Percentiles rank a stretch among this genome's conserved stretches.
Evolutionary conservation across 2,113 vertebrate genomes (phyloP).

Genomic region (Rhinichthys klamathensis): DNA sequence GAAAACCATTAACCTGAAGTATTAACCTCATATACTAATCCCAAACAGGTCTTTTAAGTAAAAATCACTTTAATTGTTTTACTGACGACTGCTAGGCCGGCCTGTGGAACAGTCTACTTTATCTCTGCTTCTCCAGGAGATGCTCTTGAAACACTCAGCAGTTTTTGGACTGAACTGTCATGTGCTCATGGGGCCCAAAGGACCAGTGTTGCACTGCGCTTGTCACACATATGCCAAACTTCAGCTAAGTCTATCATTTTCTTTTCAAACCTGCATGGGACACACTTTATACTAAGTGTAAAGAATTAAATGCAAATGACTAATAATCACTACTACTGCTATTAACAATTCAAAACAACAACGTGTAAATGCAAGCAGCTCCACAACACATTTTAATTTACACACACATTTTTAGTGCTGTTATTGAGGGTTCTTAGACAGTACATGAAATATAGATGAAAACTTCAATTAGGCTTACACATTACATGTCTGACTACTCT

Average conservation of each 20-base stretch:
- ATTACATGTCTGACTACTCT: not conserved
- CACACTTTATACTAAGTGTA: not conserved
- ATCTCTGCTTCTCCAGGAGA: not conserved
- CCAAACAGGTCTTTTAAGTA: slow-evolving; percentile 8
- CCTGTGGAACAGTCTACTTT: not conserved
- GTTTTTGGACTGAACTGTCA: slow-evolving; percentile 17
- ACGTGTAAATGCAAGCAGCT: not conserved
- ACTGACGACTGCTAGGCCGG: not conserved
- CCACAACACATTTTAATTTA: not conserved
- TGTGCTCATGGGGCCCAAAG: slow-evolving; percentile 22
- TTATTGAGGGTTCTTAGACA: not conserved
- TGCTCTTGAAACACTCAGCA: not conserved
- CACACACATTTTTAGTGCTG: not conserved
- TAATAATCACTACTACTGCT: not conserved
- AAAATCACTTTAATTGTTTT: not conserved
- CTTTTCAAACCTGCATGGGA: not conserved
- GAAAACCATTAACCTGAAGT: not conserved
- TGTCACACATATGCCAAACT: slow-evolving; percentile 32
- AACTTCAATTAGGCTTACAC: not conserved
- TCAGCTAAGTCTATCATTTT: not conserved
- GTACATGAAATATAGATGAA: not conserved
- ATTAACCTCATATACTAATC: not conserved
- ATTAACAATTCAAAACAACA: not conserved
- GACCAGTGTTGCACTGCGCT: slow-evolving; percentile 33
- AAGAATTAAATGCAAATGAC: not conserved